Evolutionary conservation across 2,888 invertebrate genomes (phyloP), one percentile per base, ranked within the genome.

Genomic region (Hyles lineata): DNA sequence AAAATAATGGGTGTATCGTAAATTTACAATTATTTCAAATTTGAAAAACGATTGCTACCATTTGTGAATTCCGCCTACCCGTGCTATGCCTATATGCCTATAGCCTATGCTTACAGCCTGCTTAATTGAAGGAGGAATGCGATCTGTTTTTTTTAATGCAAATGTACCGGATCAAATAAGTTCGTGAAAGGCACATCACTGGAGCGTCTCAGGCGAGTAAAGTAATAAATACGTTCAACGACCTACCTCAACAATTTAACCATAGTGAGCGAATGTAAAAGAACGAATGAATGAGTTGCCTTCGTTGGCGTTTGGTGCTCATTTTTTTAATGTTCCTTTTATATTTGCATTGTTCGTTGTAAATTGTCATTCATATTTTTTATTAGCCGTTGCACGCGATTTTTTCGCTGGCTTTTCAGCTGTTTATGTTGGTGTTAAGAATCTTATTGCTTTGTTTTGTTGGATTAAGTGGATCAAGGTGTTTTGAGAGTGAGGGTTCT

Each of bases 361-460:
- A 61, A 71, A 71, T 61, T 52, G 71, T 61, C 63, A 63, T 61
- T 71, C 71, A 61, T 70, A 58, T 71, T 50, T 71, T 25, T 61
- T 71, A 71, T 71, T 61, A 61, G 71, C 29, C 5, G 50, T 29
- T 59, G 61, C 71, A 71, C 71, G 71, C 71, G 61, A 71, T 35
- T 63, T 32, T 21, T 32, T 63, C 32, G 32, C 35, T 63, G n/a
- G 61, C 50, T 61, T 71, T 29, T 61, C 43, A 59, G 32, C 59
- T 17, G 19, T 25, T 71, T 61, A n/a, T 35, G n/a, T 63, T 43
- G 63, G 63, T 63, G 63, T 63, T 63, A 25, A 43, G 35, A 35
- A 35, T 63, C 35, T 63, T 19, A 35, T 35, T 35, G n/a, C 55
- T 55, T 17, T 55, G 17, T 17, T 55, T 55, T 55, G 55, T 55